These are phyloP conservation scores for Ametastegia equiseti DNA, from an alignment of 2,888 invertebrate genomes.

Conservation along the genomic window DNA sequence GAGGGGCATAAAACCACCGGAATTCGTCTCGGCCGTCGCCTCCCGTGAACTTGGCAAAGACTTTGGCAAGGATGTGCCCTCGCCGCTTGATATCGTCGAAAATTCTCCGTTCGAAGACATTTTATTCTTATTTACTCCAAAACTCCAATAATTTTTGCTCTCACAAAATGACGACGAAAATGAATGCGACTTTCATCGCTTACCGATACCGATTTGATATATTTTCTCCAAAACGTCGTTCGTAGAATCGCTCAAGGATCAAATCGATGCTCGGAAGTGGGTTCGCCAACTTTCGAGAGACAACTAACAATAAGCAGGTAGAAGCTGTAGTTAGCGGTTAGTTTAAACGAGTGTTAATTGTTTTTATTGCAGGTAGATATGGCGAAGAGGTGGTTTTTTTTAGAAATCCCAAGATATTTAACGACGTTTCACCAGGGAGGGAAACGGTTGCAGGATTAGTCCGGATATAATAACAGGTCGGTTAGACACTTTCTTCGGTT, in stretches of 20 bases:
- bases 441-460: slow-evolving; percentile 7
- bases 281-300: slow-evolving; percentile 12
- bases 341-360: slow-evolving; percentile 19
- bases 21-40: slow-evolving; percentile 71
- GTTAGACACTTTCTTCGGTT: slow-evolving; percentile 64
- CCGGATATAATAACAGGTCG: slow-evolving; percentile 62
- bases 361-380: background rate
- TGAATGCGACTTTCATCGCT: slow-evolving; percentile 14
- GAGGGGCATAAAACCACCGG: slow-evolving; percentile 71
- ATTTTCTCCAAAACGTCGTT: background rate
- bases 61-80: slow-evolving; percentile 68
- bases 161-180: background rate
- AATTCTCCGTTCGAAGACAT: slow-evolving; percentile 74
- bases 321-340: background rate
- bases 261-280: background rate
- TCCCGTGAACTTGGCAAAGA: slow-evolving; percentile 72
- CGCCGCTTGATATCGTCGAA: slow-evolving; percentile 73
- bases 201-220: background rate
- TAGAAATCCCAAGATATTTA: slow-evolving; percentile 13
- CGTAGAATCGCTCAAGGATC: background rate
- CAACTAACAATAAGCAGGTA: background rate
- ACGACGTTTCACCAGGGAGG: background rate
- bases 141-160: background rate
- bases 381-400: background rate
- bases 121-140: background rate